Conservation (phyloP, 2,888 invertebrate species). For the Tenthredo distinguenda region DNA sequence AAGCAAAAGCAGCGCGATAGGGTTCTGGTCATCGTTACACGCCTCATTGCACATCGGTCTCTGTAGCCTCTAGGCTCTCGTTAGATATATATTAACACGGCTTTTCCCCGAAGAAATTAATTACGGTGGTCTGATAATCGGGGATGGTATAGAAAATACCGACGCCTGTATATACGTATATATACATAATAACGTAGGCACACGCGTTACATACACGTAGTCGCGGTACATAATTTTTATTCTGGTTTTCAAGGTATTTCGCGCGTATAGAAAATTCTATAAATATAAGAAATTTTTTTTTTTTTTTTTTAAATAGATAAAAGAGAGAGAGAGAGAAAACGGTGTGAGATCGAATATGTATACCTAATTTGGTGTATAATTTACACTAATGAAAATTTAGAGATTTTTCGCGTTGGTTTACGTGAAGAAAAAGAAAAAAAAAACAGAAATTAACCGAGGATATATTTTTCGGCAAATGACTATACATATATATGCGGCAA, state of each 20-base stretch:
- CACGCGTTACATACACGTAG: background rate
- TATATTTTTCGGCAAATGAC: slow-evolving; percentile 16
- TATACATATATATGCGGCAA: background rate
- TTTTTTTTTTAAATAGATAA: background rate
- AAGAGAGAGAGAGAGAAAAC: background rate
- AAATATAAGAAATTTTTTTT: background rate
- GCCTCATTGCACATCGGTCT: slow-evolving; percentile 38
- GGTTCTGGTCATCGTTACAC: slow-evolving; percentile 43
- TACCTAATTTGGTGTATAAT: too few species aligned
- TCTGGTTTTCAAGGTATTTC: background rate
- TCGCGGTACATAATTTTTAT: background rate
- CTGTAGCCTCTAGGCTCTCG: slow-evolving; percentile 5
- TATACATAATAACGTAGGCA: background rate
- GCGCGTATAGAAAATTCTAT: background rate
- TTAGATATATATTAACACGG: background rate
- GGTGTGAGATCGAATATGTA: too few species aligned
- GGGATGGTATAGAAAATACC: background rate
- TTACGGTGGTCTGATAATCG: slow-evolving; percentile 33
- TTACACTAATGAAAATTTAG: background rate
- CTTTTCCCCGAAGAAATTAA: slow-evolving; percentile 8
- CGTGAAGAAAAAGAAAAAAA: too few species aligned
- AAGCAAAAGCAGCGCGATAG: background rate
- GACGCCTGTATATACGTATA: background rate
- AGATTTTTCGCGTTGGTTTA: background rate
- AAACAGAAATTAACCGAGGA: background rate